Base-by-base conservation (phyloP, 2,888 invertebrate genomes). In the Cheilosia pagana region DNA sequence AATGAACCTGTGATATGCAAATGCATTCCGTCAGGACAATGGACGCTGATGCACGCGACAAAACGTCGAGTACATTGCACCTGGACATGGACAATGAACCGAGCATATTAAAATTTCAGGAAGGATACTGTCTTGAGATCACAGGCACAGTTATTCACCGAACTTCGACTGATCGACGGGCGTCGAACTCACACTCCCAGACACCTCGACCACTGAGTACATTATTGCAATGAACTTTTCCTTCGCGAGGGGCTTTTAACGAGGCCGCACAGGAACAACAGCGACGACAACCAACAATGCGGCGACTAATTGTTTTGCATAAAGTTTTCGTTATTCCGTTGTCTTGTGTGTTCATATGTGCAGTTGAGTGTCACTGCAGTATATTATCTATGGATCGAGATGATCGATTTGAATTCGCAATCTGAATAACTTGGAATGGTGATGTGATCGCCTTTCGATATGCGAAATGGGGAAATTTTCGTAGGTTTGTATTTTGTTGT, bases 211-310 rank as follows among this genome's bases (percentile, higher is more conserved):
- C 71, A 77, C 67, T 74, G 21, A 16, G 16, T 16, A 12, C 68
- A 78, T 55, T 59, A 68, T 74, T 75, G 79, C 78, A 78, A 65
- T 83, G 74, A 79, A 72, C 79, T 70, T 70, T 79, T 79, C 55
- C 72, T 41, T 19, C 35, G 12, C 41, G 19, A 31, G 43, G 45
- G 43, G 55, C 82, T 72, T 78, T 74, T 25, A 78, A 62, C 78
- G 82, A 78, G 82, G 82, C 72, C 82, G 70, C 57, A 16, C 39
- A 16, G 19, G 14, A 19, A 52, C 52, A 12, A 23, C 35, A 25
- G 3, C 48, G 31, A 14, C 12, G 1, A 35, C 35, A 2, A 12
- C 10, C 48, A 31, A 19, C 57, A 12, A 39, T 39, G 35, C n/a
- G 28, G 35, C n/a, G 28, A 48, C 57, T 25, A 45, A 59, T 39